Evolutionary conservation across 2,113 vertebrate genomes (phyloP).

Genomic region (Suncus etruscus): DNA sequence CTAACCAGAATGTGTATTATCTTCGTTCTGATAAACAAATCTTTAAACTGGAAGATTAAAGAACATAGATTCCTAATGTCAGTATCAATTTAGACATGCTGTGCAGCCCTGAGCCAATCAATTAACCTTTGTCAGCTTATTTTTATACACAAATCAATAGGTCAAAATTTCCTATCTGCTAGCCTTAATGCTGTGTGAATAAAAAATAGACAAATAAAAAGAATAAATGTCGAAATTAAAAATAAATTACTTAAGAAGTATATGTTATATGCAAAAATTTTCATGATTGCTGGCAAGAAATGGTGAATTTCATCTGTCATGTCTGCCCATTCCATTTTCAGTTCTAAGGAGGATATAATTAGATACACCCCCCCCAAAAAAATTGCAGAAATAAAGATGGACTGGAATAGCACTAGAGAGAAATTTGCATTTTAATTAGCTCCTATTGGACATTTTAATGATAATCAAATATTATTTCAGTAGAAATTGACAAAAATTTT

Average conservation of each 20-base stretch:
- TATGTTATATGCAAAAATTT: slow-evolving; percentile 42
- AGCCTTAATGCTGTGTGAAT: slow-evolving; percentile 18
- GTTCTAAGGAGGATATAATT: slow-evolving; percentile 48
- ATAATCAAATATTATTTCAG: slow-evolving; percentile 70
- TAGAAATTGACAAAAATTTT: slow-evolving; percentile 46
- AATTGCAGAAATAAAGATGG: slow-evolving; percentile 48
- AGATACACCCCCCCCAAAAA: background rate
- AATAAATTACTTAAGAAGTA: slow-evolving; percentile 54
- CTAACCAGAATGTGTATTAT: background rate
- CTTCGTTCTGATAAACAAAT: background rate
- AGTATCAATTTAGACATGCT: background rate
- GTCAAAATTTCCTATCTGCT: slow-evolving; percentile 22
- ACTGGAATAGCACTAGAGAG: slow-evolving; percentile 46
- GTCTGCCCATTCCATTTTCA: slow-evolving; percentile 67
- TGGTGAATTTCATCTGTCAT: slow-evolving; percentile 60
- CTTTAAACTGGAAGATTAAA: slow-evolving; percentile 15
- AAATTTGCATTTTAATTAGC: slow-evolving; percentile 62
- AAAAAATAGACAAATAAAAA: slow-evolving; percentile 57
- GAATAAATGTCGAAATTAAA: background rate
- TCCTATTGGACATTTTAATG: slow-evolving; percentile 53
- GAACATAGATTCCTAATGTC: slow-evolving; percentile 17
- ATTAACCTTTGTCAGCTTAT: slow-evolving; percentile 8
- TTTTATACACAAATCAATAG: slow-evolving; percentile 35
- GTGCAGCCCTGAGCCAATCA: background rate
- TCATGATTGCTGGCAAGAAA: slow-evolving; percentile 68